A percentile compares a stretch with the other conserved stretches of the same genome.
These are phyloP conservation scores for Euphonia xanthogaster DNA, from an alignment of 2,797 vertebrate genomes.

Conservation along the genomic window DNA sequence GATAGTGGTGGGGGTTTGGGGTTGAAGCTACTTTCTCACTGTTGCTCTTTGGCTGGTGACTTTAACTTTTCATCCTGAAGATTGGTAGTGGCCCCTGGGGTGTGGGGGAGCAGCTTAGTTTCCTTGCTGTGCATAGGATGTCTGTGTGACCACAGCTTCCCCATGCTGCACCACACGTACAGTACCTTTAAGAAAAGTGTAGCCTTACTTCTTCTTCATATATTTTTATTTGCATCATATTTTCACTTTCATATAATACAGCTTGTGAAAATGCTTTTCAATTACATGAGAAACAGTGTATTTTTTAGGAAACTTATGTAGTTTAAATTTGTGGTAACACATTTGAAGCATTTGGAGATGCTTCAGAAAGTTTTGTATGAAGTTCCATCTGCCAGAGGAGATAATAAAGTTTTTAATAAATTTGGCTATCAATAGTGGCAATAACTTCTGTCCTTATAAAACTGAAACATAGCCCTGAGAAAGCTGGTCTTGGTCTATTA, in stretches of 20 bases:
- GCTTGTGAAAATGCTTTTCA: neutral
- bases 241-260: neutral
- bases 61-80: neutral
- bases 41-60: neutral
- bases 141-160: neutral
- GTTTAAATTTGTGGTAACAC: neutral
- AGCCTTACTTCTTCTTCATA: neutral
- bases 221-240: neutral
- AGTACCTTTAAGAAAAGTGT: neutral
- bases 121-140: neutral
- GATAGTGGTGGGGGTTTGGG: neutral
- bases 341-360: neutral
- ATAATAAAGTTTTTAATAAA: neutral
- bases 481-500: neutral
- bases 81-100: neutral
- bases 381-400: neutral
- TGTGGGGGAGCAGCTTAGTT: neutral
- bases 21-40: neutral
- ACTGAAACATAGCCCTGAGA: neutral
- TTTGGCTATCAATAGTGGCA: neutral
- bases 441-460: neutral
- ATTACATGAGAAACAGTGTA: neutral
- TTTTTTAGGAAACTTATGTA: neutral
- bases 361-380: neutral
- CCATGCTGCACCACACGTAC: neutral